Percentiles rank a stretch among this genome's conserved stretches.
phyloP scores from a whole-genome alignment of 2,113 vertebrate species.

The Perccottus glenii region DNA sequence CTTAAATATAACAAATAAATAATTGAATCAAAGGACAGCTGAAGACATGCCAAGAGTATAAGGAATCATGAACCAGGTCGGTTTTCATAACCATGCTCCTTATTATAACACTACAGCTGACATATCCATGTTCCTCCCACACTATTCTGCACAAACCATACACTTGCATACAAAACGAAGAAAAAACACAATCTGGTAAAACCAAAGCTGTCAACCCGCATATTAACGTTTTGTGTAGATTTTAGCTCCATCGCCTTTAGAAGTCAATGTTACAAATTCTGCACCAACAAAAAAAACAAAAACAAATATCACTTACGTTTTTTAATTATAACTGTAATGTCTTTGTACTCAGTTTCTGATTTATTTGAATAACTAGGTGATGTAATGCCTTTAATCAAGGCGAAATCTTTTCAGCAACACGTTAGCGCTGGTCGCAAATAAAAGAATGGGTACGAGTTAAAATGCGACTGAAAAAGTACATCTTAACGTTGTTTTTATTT shows the following conservation, averaged over 20 bases:
- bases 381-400: constrained; percentile 59
- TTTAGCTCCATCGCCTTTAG: constrained; percentile 35
- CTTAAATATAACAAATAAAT: constrained; percentile 7
- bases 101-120: constrained; percentile 33
- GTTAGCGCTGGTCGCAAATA: background rate
- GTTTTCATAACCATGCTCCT: constrained; percentile 43
- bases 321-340: background rate
- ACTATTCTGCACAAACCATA: background rate
- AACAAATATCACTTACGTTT: background rate
- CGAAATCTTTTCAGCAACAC: constrained; percentile 35
- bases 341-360: constrained; percentile 1
- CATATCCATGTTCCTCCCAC: constrained; percentile 16
- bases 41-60: constrained; percentile 22
- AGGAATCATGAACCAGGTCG: constrained; percentile 32
- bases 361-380: constrained; percentile 44
- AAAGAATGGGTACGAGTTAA: background rate
- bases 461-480: background rate
- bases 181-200: constrained; percentile 13
- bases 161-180: constrained; percentile 17
- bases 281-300: constrained; percentile 11
- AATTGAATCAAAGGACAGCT: constrained; percentile 31
- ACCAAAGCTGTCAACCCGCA: constrained; percentile 29
- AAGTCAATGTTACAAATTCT: constrained; percentile 24
- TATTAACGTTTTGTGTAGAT: constrained; percentile 46
- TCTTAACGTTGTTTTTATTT: background rate